Evolutionary conservation across 1,140 invertebrate species (phyloP).

Genomic region (Drosophila quadrilineata): DNA sequence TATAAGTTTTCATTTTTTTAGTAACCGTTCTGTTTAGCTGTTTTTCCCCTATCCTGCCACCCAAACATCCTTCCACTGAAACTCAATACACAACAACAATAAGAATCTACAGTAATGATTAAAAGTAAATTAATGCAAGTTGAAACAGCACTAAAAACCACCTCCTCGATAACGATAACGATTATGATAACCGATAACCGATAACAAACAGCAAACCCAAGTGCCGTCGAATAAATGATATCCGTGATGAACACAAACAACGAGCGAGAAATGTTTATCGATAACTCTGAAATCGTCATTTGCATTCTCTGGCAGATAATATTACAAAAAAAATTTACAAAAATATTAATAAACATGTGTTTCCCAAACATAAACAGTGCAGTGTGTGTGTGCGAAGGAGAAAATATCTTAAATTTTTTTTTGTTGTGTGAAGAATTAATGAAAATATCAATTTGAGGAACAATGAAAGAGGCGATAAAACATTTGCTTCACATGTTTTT

Average conservation of each 20-base stretch:
- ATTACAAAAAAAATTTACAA: too few species aligned
- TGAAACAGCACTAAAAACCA: background rate
- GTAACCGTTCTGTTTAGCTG: background rate
- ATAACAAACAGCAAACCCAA: slow-evolving; percentile 23
- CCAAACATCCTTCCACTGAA: slow-evolving; percentile 1
- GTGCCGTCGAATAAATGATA: slow-evolving; percentile 27
- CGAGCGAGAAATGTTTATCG: slow-evolving; percentile 16
- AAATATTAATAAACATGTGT: too few species aligned
- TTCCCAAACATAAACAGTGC: too few species aligned
- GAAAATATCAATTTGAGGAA: background rate
- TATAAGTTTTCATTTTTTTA: background rate
- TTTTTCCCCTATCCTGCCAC: background rate
- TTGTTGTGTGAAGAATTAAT: background rate
- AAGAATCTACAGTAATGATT: too few species aligned
- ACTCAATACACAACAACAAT: too few species aligned
- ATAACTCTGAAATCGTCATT: slow-evolving; percentile 28
- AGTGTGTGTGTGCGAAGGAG: too few species aligned
- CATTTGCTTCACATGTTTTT: slow-evolving; percentile 5
- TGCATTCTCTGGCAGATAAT: too few species aligned
- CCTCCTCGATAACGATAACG: background rate
- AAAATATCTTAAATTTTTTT: too few species aligned
- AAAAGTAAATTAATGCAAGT: background rate
- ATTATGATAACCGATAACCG: background rate
- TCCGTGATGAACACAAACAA: slow-evolving; percentile 22
- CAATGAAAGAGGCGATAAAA: background rate